A percentile compares a stretch with the other conserved stretches of the same genome.
These are phyloP conservation scores for Tortricodes alternella DNA, from an alignment of 2,888 invertebrate genomes.

Conservation along the genomic window DNA sequence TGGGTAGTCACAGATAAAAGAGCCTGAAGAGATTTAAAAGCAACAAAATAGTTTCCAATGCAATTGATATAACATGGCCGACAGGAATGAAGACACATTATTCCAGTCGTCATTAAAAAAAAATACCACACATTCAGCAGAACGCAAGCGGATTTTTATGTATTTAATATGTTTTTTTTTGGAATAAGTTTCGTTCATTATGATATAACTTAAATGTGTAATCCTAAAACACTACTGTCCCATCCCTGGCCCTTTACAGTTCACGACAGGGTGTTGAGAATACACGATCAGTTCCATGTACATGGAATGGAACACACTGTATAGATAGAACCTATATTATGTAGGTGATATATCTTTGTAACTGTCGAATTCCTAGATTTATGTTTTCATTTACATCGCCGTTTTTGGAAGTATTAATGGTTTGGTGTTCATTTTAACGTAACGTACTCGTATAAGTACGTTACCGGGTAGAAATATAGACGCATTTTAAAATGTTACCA, in stretches of 20 bases:
- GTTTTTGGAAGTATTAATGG: constrained; percentile 21
- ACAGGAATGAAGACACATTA: too few relatives aligned
- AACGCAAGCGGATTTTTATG: too few relatives aligned
- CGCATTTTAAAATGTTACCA: not conserved
- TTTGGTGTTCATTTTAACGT: not conserved
- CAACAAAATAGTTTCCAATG: too few relatives aligned
- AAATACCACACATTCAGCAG: too few relatives aligned
- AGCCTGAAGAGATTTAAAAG: too few relatives aligned
- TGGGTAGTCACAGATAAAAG: too few relatives aligned
- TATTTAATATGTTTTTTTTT: too few relatives aligned
- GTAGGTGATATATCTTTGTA: constrained; percentile 41
- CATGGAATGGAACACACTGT: constrained; percentile 41
- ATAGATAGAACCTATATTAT: constrained; percentile 33
- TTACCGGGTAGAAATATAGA: not conserved
- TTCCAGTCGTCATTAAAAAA: too few relatives aligned
- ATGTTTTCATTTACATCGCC: not conserved
- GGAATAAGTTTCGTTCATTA: too few relatives aligned
- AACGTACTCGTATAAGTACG: not conserved
- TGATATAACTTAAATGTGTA: too few relatives aligned
- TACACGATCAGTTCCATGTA: constrained; percentile 64
- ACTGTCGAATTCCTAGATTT: constrained; percentile 25
- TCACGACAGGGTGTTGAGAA: constrained; percentile 56
- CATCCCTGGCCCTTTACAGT: constrained; percentile 58
- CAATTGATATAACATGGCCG: too few relatives aligned
- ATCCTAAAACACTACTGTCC: not conserved